Conservation (phyloP, 64 coral and sea anemone genomes). For the Montipora efflorescens region DNA sequence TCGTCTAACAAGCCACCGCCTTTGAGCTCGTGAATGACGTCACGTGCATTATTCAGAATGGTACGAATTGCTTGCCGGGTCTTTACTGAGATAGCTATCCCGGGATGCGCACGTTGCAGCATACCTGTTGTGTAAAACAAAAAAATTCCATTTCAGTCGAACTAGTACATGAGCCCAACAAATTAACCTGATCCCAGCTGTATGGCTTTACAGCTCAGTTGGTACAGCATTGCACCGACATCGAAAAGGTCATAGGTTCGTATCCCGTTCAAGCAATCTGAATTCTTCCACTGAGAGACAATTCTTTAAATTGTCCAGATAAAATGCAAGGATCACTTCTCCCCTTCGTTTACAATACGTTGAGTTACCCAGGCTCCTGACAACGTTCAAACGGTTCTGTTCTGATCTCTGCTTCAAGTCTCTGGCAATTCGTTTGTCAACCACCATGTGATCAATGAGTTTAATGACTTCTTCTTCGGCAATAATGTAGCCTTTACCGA, state of each 20-base stretch:
- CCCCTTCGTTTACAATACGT: too few species aligned
- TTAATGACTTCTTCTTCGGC: conserved; percentile 97
- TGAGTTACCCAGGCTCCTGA: conserved; percentile 88
- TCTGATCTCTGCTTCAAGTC: conserved; percentile 93
- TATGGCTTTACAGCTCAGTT: too few species aligned
- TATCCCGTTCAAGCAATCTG: too few species aligned
- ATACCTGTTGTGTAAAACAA: conserved; percentile 63
- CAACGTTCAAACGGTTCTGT: conserved; percentile 89
- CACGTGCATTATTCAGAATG: conserved; percentile 90
- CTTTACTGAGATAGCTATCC: conserved; percentile 98
- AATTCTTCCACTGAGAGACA: too few species aligned
- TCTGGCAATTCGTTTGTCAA: conserved; percentile 88
- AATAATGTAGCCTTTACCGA: conserved; percentile 96
- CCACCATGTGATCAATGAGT: conserved; percentile 96
- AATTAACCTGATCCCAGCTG: too few species aligned
- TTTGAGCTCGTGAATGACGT: conserved; percentile 86
- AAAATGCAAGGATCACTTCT: too few species aligned
- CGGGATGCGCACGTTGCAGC: conserved; percentile 92
- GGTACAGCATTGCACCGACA: too few species aligned
- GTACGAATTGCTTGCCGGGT: conserved; percentile 95
- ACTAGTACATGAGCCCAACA: too few species aligned
- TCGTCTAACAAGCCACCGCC: conserved; percentile 95
- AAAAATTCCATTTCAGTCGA: too few species aligned
- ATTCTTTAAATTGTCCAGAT: too few species aligned
- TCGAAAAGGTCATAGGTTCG: too few species aligned